Evolutionary conservation across 2,797 vertebrate species (phyloP).

Genomic region (Adrianichthys oophorus): DNA sequence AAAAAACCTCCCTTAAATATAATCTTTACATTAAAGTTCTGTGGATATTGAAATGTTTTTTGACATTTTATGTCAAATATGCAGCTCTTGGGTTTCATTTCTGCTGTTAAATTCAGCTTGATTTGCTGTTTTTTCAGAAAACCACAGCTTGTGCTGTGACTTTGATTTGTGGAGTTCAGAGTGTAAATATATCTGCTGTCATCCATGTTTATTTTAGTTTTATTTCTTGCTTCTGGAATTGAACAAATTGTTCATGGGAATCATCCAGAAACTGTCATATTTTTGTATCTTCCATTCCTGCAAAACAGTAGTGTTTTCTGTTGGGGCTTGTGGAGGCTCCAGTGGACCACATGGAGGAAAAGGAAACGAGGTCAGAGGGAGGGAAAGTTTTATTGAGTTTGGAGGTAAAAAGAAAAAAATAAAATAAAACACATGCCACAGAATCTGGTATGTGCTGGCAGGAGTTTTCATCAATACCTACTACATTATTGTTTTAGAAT

Average conservation of each 20-base stretch:
- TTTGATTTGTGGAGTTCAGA: background rate
- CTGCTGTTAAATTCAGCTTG: background rate
- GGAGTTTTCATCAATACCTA: slow-evolving; percentile 28
- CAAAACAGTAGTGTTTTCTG: slow-evolving; percentile 16
- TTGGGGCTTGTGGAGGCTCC: slow-evolving; percentile 2
- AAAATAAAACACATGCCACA: slow-evolving; percentile 36
- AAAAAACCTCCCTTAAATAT: too few relatives aligned
- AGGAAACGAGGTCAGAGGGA: slow-evolving; percentile 28
- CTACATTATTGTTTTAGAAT: slow-evolving; percentile 25
- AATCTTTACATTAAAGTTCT: too few relatives aligned
- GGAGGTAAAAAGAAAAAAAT: slow-evolving; percentile 27
- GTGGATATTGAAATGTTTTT: too few relatives aligned
- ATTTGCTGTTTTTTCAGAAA: background rate
- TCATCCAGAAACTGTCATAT: slow-evolving; percentile 29
- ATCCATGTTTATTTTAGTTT: slow-evolving; percentile 13
- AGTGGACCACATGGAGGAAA: slow-evolving; percentile 32
- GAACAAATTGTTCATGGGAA: slow-evolving; percentile 30
- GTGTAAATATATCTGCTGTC: slow-evolving; percentile 3
- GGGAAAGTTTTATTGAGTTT: slow-evolving; percentile 23
- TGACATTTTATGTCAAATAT: background rate
- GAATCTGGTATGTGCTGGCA: slow-evolving; percentile 38
- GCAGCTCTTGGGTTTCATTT: background rate
- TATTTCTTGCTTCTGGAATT: slow-evolving; percentile 12
- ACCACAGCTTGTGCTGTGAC: background rate
- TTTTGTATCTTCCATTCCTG: slow-evolving; percentile 12